phyloP scores from a whole-genome alignment of 2,113 vertebrate genomes.

The Piaya cayana region DNA sequence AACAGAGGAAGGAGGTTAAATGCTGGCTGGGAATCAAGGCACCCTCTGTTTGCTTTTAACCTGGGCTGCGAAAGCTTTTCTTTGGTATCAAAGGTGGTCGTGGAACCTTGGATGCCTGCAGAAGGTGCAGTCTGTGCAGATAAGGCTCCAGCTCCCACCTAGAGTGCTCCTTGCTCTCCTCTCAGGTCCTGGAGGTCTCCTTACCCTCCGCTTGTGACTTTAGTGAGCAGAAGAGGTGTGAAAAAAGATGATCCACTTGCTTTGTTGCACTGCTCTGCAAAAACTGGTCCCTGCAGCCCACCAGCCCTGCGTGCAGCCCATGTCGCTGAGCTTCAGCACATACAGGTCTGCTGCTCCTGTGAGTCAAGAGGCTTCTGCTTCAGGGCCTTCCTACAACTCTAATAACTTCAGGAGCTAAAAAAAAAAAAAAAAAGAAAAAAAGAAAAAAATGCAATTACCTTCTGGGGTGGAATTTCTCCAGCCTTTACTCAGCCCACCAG shows the following conservation, averaged over 20 bases:
- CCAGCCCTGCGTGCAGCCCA: neutral
- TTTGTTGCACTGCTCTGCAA: neutral
- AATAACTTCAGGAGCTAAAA: neutral
- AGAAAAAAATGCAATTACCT: constrained; percentile 13
- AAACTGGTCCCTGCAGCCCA: neutral
- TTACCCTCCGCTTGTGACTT: rapidly evolving
- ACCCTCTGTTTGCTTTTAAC: rapidly evolving
- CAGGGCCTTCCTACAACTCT: neutral
- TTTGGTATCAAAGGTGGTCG: rapidly evolving
- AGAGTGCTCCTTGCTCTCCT: rapidly evolving
- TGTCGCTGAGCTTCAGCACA: neutral
- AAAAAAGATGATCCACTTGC: rapidly evolving
- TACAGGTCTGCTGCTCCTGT: neutral
- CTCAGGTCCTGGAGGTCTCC: neutral
- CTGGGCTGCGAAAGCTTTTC: neutral
- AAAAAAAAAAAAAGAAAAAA: no score
- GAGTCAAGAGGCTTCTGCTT: neutral
- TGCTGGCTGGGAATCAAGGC: neutral
- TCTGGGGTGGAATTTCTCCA: constrained; percentile 35
- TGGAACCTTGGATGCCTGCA: rapidly evolving
- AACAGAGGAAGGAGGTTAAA: neutral
- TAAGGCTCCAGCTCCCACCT: neutral
- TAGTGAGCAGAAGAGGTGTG: neutral
- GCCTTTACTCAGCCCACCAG: constrained; percentile 6
- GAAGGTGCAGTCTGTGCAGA: neutral